A percentile compares a stretch with the other conserved stretches of the same genome.
These are phyloP conservation scores for Cheilosia vernalis DNA, from an alignment of 2,888 invertebrate genomes.

Conservation along the genomic window DNA sequence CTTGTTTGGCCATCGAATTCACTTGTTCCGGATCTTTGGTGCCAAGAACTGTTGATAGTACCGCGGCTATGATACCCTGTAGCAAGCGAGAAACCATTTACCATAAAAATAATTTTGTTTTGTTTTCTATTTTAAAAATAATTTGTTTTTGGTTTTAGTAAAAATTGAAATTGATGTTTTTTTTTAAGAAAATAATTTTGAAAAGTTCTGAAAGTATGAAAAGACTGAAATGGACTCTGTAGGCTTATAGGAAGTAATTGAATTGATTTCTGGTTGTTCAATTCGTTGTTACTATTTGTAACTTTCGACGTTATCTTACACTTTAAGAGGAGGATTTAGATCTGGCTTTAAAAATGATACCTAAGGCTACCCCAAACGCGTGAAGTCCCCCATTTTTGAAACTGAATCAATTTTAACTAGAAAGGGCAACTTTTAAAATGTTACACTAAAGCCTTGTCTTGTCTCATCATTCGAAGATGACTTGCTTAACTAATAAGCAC, in stretches of 20 bases:
- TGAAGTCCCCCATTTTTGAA: too few species aligned
- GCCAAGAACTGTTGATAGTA: constrained; percentile 95
- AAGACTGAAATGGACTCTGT: constrained; percentile 37
- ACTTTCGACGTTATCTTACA: neutral
- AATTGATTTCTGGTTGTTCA: neutral
- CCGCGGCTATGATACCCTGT: constrained; percentile 96
- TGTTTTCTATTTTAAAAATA: constrained; percentile 25
- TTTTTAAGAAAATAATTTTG: constrained; percentile 30
- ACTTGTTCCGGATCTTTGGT: constrained; percentile 96
- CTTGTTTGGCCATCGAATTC: constrained; percentile 96
- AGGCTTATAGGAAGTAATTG: constrained; percentile 2
- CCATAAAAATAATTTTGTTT: constrained; percentile 74
- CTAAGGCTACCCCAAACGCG: too few species aligned
- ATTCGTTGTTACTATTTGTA: neutral
- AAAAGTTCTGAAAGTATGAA: constrained; percentile 26
- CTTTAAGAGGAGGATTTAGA: neutral
- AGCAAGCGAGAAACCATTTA: constrained; percentile 83
- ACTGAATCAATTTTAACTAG: too few species aligned
- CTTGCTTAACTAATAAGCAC: too few species aligned
- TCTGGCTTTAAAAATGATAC: too few species aligned
- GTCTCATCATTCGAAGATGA: too few species aligned
- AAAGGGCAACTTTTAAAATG: too few species aligned
- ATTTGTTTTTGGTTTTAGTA: constrained; percentile 16
- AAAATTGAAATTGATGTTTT: constrained; percentile 17
- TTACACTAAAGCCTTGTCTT: too few species aligned